A percentile compares a stretch with the other conserved stretches of the same genome.
phyloP scores from a whole-genome alignment of 2,797 vertebrate genomes.

The Margarornis squamiger region DNA sequence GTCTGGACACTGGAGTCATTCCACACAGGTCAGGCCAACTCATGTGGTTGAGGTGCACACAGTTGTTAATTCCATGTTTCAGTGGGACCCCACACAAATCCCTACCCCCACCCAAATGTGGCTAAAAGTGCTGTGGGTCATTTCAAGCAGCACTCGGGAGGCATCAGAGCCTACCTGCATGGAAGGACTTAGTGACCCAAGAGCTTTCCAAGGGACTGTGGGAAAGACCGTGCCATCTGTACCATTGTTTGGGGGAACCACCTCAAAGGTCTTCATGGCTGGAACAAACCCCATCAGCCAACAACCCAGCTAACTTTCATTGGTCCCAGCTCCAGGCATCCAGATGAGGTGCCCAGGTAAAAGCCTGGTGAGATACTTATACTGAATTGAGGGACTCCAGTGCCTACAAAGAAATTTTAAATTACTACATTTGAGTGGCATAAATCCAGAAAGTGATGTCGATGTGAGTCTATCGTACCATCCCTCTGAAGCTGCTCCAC shows the following conservation, averaged over 20 bases:
- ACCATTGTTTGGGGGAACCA: not conserved
- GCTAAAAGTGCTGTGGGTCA: accelerated
- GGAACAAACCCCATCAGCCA: not conserved
- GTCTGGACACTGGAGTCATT: not conserved
- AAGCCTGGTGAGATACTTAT: not conserved
- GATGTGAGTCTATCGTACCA: not conserved
- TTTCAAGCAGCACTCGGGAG: not conserved
- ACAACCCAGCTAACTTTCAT: not conserved
- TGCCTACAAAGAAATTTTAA: not conserved
- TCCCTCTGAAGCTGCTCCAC: not conserved
- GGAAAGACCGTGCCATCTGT: not conserved
- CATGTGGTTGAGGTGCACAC: accelerated
- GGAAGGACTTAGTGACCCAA: not conserved
- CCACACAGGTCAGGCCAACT: not conserved
- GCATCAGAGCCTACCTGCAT: not conserved
- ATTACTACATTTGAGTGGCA: not conserved
- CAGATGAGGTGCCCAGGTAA: not conserved
- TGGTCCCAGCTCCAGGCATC: not conserved
- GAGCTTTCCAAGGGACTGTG: not conserved
- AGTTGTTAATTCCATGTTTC: not conserved
- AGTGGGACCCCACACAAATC: not conserved
- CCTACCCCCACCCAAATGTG: accelerated
- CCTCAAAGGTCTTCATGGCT: not conserved
- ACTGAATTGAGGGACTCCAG: not conserved
- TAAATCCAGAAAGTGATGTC: not conserved